Evolutionary conservation across 2,888 invertebrate species (phyloP).

Genomic region (Euclidia mi): DNA sequence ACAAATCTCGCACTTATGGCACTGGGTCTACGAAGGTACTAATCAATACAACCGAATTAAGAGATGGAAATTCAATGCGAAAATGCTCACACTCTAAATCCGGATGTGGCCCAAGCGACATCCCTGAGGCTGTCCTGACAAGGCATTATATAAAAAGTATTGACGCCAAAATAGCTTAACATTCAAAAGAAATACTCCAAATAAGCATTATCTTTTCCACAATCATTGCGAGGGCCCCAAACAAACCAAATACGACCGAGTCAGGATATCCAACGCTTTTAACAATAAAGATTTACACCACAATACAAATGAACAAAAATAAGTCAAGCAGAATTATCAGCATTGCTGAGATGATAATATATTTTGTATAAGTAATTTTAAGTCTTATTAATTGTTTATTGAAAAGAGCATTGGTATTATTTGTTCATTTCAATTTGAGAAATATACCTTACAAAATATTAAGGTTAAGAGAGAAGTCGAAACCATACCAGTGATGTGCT

Average conservation of each 20-base stretch:
- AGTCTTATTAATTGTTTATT: too few relatives aligned
- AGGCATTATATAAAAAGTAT: constrained; percentile 26
- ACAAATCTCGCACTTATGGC: too few relatives aligned
- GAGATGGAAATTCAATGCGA: too few relatives aligned
- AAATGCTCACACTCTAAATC: neutral
- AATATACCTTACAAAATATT: too few relatives aligned
- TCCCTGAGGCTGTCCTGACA: too few relatives aligned
- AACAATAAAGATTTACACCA: constrained; percentile 43
- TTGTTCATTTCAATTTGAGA: too few relatives aligned
- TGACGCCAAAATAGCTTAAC: constrained; percentile 31
- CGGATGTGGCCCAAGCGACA: neutral
- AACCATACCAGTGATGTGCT: too few relatives aligned
- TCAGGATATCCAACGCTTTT: constrained; percentile 46
- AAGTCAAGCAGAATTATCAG: constrained; percentile 1
- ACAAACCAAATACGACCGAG: constrained; percentile 43
- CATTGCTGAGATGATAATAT: neutral
- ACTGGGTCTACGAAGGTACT: too few relatives aligned
- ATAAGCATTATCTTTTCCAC: constrained; percentile 38
- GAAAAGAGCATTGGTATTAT: too few relatives aligned
- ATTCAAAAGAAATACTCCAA: constrained; percentile 42
- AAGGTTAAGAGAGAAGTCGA: too few relatives aligned
- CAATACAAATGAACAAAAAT: constrained; percentile 7
- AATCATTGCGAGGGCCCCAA: constrained; percentile 34
- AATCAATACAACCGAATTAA: too few relatives aligned
- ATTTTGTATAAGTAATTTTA: too few relatives aligned